Base-by-base conservation (phyloP, 2,888 invertebrate species). In the Parochlus steinenii region DNA sequence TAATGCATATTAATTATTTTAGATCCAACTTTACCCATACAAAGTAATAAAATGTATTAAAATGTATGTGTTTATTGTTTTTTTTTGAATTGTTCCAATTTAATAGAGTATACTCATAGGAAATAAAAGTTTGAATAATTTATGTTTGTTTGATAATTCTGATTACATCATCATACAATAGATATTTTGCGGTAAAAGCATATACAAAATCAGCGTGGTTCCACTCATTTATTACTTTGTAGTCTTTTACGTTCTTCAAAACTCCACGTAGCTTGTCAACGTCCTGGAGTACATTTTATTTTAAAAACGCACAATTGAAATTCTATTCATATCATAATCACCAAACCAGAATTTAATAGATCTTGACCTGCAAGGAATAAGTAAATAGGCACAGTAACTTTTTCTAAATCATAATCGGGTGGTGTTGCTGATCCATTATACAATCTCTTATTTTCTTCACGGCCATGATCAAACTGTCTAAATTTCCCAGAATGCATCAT, bases 391-490 rank as follows among this genome's bases (percentile, higher is more conserved):
- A 56, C 50, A 8, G 48, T 58, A 4, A 64, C 46, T 20, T 50
- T 54, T 6, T 46, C 45, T 8, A 63, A 43, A 40, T 59, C 47
- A 42, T 65, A 66, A 2, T 50, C 45, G 3, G 64, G 64, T n/a
- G 65, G 63, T 1, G 36, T 43, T 1, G 43, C 32, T 3, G 43
- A 46, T 1, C 62, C 61, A 6, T 35, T 35, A 40, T 74, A 74
- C 14, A 46, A 47, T 3, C 44, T 14, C 18, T 51, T 31, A 41
- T 65, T 66, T 25, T 43, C 46, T 3, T 49, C 26, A 2, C 46
- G 42, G 2, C 67, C 69, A 45, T 56, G 58, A 48, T 70, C 65
- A 41, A 53, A 69, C 46, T 59, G 58, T 36, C 58, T 51, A 45
- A 47, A 49, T 32, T 41, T 38, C 20, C 44, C 45, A 2, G 51